These are phyloP conservation scores for Hyles euphorbiae DNA, from an alignment of 1,140 invertebrate species.

Conservation along the genomic window DNA sequence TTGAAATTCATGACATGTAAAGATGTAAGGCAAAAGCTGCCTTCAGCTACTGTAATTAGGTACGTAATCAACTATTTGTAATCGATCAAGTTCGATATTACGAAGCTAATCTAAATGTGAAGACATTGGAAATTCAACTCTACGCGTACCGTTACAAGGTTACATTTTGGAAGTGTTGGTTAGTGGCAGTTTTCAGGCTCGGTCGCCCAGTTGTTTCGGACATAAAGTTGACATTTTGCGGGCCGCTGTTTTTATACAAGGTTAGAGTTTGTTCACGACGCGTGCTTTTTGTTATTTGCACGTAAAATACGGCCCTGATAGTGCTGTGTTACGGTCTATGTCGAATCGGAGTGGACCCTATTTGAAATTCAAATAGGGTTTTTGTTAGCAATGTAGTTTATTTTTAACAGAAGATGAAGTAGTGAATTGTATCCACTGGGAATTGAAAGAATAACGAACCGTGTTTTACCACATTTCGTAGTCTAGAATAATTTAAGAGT, in stretches of 20 bases:
- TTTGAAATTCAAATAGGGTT: no score
- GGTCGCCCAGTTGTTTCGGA: constrained; percentile 21
- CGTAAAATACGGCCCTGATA: constrained; percentile 22
- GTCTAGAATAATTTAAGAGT: no score
- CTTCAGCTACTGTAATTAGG: constrained; percentile 48
- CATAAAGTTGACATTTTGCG: constrained; percentile 25
- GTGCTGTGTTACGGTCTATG: no score
- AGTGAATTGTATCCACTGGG: no score
- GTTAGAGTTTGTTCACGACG: constrained; percentile 20
- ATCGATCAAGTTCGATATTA: constrained; percentile 39
- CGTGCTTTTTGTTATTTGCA: constrained; percentile 26
- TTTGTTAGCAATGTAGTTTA: no score
- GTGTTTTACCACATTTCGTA: no score
- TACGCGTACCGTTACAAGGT: constrained; percentile 12
- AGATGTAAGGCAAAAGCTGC: constrained; percentile 35
- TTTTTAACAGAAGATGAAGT: no score
- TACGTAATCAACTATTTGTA: constrained; percentile 51
- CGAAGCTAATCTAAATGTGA: constrained; percentile 12
- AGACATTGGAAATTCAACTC: not conserved
- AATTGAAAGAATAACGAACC: no score
- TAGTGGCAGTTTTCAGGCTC: constrained; percentile 18
- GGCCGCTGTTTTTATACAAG: constrained; percentile 15
- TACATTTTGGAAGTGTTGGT: constrained; percentile 3
- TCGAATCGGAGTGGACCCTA: no score
- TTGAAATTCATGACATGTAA: constrained; percentile 11